Conservation (phyloP, 2,888 invertebrate species). For the Tetranychus piercei region DNA sequence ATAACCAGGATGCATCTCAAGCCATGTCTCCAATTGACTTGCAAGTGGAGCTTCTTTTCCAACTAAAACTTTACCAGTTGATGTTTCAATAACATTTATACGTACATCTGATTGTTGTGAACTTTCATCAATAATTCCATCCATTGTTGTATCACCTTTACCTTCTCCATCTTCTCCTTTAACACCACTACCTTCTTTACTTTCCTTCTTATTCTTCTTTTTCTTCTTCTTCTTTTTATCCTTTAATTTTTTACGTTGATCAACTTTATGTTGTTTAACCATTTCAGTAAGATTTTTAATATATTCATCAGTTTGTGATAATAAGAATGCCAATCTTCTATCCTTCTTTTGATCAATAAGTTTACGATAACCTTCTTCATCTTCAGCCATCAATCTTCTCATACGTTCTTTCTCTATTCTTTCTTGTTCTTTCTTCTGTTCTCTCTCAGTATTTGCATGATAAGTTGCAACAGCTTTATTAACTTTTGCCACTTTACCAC, state of each 20-base stretch:
- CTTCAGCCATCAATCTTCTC: conserved; percentile 96
- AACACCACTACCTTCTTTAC: conserved; percentile 7
- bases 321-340: conserved; percentile 84
- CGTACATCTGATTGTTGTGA: conserved; percentile 61
- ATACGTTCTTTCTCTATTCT: conserved; percentile 97
- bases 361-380: conserved; percentile 97
- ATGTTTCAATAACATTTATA: conserved; percentile 70
- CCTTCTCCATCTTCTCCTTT: background rate
- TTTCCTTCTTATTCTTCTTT: conserved; percentile 40
- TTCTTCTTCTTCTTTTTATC: conserved; percentile 59
- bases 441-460: conserved; percentile 94
- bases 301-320: conserved; percentile 96
- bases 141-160: background rate
- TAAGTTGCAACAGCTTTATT: conserved; percentile 91
- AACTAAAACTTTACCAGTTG: conserved; percentile 43
- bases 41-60: conserved; percentile 75
- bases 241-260: conserved; percentile 68
- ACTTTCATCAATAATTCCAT: conserved; percentile 30
- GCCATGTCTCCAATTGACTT: conserved; percentile 65
- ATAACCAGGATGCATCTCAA: conserved; percentile 76
- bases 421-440: conserved; percentile 98
- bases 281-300: conserved; percentile 89
- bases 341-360: conserved; percentile 99
- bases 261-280: conserved; percentile 86
- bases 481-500: conserved; percentile 60